Evolutionary conservation across 2,113 vertebrate species (phyloP).

Genomic region (Notothenia coriiceps): DNA sequence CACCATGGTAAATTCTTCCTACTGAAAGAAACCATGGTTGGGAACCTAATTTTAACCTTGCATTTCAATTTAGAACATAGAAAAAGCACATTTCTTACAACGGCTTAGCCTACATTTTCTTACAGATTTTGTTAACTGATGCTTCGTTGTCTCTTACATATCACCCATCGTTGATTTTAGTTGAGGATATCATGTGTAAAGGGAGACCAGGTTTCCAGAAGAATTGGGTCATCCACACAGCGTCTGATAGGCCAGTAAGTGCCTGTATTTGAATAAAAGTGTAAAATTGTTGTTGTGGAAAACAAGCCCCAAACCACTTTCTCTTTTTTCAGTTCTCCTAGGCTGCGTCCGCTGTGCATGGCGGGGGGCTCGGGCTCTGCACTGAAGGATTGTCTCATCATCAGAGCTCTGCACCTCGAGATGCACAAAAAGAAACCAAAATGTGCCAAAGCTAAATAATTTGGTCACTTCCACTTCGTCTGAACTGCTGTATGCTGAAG

Average conservation of each 20-base stretch:
- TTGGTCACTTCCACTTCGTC: background rate
- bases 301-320: background rate
- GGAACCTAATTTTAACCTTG: background rate
- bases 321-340: background rate
- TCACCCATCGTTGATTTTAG: background rate
- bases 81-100: too few relatives aligned
- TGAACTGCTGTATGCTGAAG: background rate
- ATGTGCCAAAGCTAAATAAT: background rate
- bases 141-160: background rate
- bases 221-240: background rate
- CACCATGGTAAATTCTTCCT: conserved; percentile 9
- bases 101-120: background rate
- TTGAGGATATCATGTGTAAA: background rate
- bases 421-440: background rate
- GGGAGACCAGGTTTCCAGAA: background rate
- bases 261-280: background rate
- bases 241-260: background rate
- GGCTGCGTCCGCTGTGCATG: background rate
- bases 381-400: conserved; percentile 16
- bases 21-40: background rate
- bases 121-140: background rate
- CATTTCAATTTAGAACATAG: too few relatives aligned
- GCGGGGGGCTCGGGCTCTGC: background rate
- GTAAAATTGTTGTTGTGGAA: background rate
- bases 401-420: background rate